Evolutionary conservation across 2,888 invertebrate genomes (phyloP).

Genomic region (Trissoscelio sp.): DNA sequence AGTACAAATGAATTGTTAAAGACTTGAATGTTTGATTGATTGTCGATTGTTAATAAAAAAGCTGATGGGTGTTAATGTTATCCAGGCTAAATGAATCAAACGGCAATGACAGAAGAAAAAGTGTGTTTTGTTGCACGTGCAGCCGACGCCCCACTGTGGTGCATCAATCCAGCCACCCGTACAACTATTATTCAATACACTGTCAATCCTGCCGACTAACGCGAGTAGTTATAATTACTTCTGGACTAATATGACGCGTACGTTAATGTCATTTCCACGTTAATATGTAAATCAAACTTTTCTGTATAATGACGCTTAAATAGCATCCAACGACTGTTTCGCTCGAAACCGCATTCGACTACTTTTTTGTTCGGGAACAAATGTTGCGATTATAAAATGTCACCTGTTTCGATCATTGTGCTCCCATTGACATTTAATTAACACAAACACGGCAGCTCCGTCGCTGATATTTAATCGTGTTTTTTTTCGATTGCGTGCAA

Average conservation of each 20-base stretch:
- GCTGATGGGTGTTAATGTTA: conserved; percentile 24
- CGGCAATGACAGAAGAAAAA: conserved; percentile 59
- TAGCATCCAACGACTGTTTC: conserved; percentile 35
- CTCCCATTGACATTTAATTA: conserved; percentile 42
- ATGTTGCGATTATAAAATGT: conserved; percentile 33
- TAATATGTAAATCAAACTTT: conserved; percentile 61
- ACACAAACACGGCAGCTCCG: conserved; percentile 11
- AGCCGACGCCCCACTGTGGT: conserved; percentile 42
- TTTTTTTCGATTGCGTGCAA: conserved; percentile 11
- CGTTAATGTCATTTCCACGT: conserved; percentile 61
- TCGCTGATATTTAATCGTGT: conserved; percentile 7
- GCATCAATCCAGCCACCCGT: conserved; percentile 53
- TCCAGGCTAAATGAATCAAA: conserved; percentile 54
- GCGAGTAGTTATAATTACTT: conserved; percentile 57
- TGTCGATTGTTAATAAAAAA: conserved; percentile 21
- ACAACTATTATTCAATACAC: conserved; percentile 57
- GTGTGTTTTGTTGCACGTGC: conserved; percentile 55
- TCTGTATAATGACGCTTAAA: conserved; percentile 47
- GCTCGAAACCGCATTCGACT: conserved; percentile 12
- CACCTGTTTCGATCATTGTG: conserved; percentile 24
- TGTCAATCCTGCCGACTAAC: conserved; percentile 61
- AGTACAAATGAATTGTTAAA: conserved; percentile 2
- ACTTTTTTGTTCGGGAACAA: conserved; percentile 14
- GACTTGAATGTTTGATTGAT: conserved; percentile 8
- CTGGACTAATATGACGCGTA: conserved; percentile 59